Evolutionary conservation across 2,888 invertebrate genomes (phyloP), one percentile per base, ranked within the genome.

Genomic region (Lissonota sp.): DNA sequence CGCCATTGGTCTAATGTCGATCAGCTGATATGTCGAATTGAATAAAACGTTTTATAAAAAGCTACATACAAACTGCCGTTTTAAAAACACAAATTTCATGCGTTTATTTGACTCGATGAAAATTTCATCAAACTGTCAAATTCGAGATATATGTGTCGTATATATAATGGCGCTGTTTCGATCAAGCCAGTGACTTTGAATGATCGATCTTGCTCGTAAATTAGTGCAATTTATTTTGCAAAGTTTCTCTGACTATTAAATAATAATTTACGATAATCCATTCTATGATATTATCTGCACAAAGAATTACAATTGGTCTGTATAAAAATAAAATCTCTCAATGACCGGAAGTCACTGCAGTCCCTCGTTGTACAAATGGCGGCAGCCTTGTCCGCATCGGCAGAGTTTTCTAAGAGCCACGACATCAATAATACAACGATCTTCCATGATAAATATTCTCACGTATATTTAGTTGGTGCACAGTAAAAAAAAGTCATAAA

Each of bases 161-260:
- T 57, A 14, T 14, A 64, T 14, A 46, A 62, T 46, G 7, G 62
- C 77, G 77, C 71, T 70, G 57, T 71, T 77, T 77, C 40, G 64
- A 16, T 77, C 77, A 77, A 77, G 42, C n/a, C 16, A 16, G n/a
- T 71, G 63, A 77, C 71, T 77, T 37, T 39, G 8, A 26, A 40
- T 39, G 12, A 6, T 40, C 1, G 6, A 37, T 57, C 0, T 1
- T 0, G 0, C 5, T 42, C 7, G 42, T 42, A 14, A 42, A 14
- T 58, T 37, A 42, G 2, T 14, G 14, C n/a, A 53, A 53, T 53
- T 12, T 14, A 3, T 14, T 53, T 53, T 14, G 7, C 12, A 16
- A n/a, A 53, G 6, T 14, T 53, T 53, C 14, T 53, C 2, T 14
- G 6, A 4, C 12, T 16, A 3, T 12, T 49, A n/a, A 53, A 12